phyloP scores from a whole-genome alignment of 2,113 vertebrate species.

The Rhinogobius similis region DNA sequence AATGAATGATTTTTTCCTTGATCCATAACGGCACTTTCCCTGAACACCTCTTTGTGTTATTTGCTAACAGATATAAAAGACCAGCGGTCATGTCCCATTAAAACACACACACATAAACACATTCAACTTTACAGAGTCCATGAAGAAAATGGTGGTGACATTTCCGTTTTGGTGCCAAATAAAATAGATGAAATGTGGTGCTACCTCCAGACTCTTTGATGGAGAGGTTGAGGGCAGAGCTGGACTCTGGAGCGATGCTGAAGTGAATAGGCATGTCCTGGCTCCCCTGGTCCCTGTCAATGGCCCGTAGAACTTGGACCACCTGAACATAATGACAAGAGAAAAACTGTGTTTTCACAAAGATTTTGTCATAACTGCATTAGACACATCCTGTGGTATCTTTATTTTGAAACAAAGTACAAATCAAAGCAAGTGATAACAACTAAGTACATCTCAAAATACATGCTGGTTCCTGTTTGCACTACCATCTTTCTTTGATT shows the following conservation, averaged over 20 bases:
- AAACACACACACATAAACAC: background rate
- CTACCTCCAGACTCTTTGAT: slow-evolving; percentile 81
- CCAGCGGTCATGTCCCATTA: slow-evolving; percentile 74
- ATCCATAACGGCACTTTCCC: background rate
- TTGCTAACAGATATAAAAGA: slow-evolving; percentile 55
- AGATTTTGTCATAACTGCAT: background rate
- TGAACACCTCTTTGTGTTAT: background rate
- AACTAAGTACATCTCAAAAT: background rate
- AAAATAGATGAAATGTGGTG: background rate
- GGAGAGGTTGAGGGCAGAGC: slow-evolving; percentile 81
- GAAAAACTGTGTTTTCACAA: background rate
- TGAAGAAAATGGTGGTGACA: background rate
- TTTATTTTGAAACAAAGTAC: background rate
- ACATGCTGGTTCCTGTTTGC: background rate
- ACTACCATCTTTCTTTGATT: background rate
- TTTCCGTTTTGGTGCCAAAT: background rate
- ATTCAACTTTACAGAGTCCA: background rate
- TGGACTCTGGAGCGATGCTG: slow-evolving; percentile 77
- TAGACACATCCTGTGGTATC: background rate
- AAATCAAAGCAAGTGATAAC: too few species aligned
- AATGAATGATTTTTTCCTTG: background rate
- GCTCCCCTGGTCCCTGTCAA: slow-evolving; percentile 80
- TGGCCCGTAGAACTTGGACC: slow-evolving; percentile 81
- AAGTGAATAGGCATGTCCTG: slow-evolving; percentile 79
- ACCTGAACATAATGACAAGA: slow-evolving; percentile 69